Base-by-base conservation (phyloP, 2,797 vertebrate species). In the Gobionotothen gibberifrons region DNA sequence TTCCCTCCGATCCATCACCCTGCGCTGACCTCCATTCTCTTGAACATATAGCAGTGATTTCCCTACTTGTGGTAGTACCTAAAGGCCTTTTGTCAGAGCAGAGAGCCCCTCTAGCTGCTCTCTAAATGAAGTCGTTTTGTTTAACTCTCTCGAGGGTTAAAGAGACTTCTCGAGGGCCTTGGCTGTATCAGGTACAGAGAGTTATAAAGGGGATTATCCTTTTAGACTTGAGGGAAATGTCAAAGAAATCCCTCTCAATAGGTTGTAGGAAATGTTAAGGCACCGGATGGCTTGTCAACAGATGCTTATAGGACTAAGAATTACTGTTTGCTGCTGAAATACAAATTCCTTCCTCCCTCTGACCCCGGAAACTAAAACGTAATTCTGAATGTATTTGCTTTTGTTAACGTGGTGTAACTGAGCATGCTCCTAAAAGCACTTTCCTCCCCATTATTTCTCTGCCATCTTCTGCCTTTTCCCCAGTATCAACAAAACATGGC, bases 191-290 rank as follows among this genome's bases (percentile, higher is more conserved):
- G 88, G 90, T 91, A 86, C 74, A 83, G 75, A 59, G 79, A 72
- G 72, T 85, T 84, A 76, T 78, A 82, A 80, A 84, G 79, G 77
- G 90, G 90, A 92, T 93, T 92, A 91, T 89, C 82, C 84, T 74
- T 86, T 86, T 76, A 87, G 85, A 88, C 78, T 84, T 60, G 60
- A 75, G 81, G 83, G 74, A 90, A 87, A 90, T 76, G 84, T 85
- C 81, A 77, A 81, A 85, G 79, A 85, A 87, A 86, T 87, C 76
- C 72, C 66, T 68, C 82, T 87, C 70, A 76, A 76, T 81, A 40
- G 81, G 65, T 85, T 84, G 74, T 79, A 78, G 72, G 79, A 87
- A 81, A 89, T 85, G 69, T 80, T 82, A 65, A 80, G 83, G 82
- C 83, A 83, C 74, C 17, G 52, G 77, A 79, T 68, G 83, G 79